Base-by-base conservation (phyloP, 2,797 vertebrate genomes). In the Moxostoma hubbsi region DNA sequence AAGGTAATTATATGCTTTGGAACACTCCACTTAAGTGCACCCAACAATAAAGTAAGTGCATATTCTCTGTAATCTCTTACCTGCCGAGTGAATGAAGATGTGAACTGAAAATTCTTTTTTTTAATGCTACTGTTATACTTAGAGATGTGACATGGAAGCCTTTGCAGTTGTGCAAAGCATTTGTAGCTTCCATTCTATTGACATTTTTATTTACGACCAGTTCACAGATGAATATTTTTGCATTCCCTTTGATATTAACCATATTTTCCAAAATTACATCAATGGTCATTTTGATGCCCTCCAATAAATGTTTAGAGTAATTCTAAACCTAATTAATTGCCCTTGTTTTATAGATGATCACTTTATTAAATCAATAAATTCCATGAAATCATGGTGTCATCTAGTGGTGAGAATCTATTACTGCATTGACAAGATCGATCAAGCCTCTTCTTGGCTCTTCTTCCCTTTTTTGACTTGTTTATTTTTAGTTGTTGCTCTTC, bases 361-460 rank as follows among this genome's bases (percentile, higher is more conserved):
- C 87, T 84, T 91, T 84, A 86, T 87, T 88, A 91, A 93, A 89
- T 88, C 88, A 85, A 81, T 88, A 89, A 86, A 92, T 93, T 83
- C 93, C 91, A 87, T 92, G 93, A 92, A 95, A 96, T 96, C 93
- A 92, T 94, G 94, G 96, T 98, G 96, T 96, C 97, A 97, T 96
- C 97, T 98, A 98, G 97, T 98, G 97, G 97, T 82, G 92, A 86
- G 73, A 90, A 84, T 89, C 88, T 90, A 89, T 90, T 93, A 98
- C 94, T 97, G 92, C 97, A 97, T 70, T 77, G 71, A 74, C 74
- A 62, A 53, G 12, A 18, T 46, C 8, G 47, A 73, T 77, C 2
- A 1, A 55, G 63, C 8, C 18, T 63, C 49, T 73, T 24, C 24
- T 16, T 49, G 11, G 58, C 57, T 53, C 12, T 51, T 53, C 63